Percentiles rank a stretch among this genome's conserved stretches.
phyloP scores from a whole-genome alignment of 2,113 vertebrate genomes.

The Rhineura floridana region DNA sequence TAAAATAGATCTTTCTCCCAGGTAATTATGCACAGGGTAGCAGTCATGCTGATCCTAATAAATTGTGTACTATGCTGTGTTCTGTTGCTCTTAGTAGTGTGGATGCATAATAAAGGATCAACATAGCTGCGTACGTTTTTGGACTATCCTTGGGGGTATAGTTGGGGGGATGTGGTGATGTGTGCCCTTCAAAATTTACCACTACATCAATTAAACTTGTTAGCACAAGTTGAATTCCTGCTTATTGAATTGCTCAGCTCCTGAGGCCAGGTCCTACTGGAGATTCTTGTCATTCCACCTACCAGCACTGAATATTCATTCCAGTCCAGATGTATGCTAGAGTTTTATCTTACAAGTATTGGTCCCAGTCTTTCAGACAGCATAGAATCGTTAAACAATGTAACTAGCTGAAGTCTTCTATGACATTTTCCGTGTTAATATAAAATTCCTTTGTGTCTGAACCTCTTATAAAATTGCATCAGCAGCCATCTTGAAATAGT shows the following conservation, averaged over 20 bases:
- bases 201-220: no score
- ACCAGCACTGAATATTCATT: neutral
- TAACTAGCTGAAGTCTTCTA: no score
- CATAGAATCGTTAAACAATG: neutral
- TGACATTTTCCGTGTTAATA: neutral
- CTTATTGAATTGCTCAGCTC: neutral
- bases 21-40: no score
- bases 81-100: no score
- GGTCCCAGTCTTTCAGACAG: neutral
- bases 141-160: no score
- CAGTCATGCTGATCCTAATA: no score
- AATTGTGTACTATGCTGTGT: no score
- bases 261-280: neutral
- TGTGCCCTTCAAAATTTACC: no score
- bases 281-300: neutral
- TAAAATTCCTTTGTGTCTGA: neutral
- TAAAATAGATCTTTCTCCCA: no score
- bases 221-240: neutral
- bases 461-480: neutral
- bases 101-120: no score
- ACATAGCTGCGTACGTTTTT: no score
- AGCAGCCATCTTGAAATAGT: neutral
- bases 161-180: no score
- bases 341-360: neutral
- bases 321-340: neutral